Evolutionary conservation across 2,888 invertebrate species (phyloP).

Genomic region (Drosophila nr. medialis): DNA sequence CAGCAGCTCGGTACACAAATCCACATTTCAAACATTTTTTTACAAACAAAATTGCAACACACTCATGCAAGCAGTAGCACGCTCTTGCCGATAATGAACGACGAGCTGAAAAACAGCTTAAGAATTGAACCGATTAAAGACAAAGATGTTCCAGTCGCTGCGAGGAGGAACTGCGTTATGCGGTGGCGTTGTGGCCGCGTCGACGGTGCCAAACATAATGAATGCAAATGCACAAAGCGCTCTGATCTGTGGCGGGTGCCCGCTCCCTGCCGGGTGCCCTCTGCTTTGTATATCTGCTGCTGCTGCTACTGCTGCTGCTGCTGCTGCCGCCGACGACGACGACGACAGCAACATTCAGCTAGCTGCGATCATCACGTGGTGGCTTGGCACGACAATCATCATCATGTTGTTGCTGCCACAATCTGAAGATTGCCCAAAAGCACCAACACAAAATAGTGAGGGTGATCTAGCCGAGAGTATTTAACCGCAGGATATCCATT

Average conservation of each 20-base stretch:
- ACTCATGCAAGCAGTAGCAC: conserved; percentile 10
- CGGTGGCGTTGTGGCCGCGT: conserved; percentile 69
- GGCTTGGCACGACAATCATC: conserved; percentile 59
- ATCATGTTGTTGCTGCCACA: conserved; percentile 52
- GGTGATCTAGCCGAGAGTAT: conserved; percentile 11
- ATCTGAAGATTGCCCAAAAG: conserved; percentile 58
- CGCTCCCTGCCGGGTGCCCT: conserved; percentile 45
- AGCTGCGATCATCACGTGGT: conserved; percentile 53
- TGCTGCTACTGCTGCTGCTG: conserved; percentile 2
- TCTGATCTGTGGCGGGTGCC: conserved; percentile 70
- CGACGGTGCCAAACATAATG: conserved; percentile 80
- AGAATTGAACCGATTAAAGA: conserved; percentile 38
- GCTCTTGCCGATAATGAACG: conserved; percentile 34
- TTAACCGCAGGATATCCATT: conserved; percentile 11
- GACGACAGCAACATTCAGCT: conserved; percentile 19
- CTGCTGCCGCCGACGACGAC: conserved; percentile 2
- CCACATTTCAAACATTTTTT: conserved; percentile 67
- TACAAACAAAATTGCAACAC: conserved; percentile 46
- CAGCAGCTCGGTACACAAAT: conserved; percentile 71
- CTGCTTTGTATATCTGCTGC: conserved; percentile 18
- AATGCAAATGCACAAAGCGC: conserved; percentile 74
- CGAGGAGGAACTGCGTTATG: conserved; percentile 33
- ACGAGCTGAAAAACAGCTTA: conserved; percentile 51
- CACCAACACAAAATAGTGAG: conserved; percentile 11
- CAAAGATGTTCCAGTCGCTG: conserved; percentile 16